Evolutionary conservation across 64 coral and sea anemone species (phyloP), one percentile per base, ranked within the genome.

Genomic region (Stichodactyla helianthus): DNA sequence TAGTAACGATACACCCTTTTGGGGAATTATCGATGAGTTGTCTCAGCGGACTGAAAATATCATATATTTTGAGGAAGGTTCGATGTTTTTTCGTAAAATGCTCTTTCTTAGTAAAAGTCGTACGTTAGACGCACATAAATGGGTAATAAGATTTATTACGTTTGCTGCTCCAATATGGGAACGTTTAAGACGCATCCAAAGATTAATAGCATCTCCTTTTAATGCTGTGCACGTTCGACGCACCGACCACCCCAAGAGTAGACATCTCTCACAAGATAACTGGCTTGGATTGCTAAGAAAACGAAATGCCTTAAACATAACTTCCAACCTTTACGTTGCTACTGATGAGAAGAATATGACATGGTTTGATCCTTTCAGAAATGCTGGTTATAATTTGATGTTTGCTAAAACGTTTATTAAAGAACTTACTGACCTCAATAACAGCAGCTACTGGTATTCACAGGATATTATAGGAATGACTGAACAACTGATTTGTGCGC

Each of bases 41-140:
- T 86, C 35, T 5, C 20, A 88, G 52, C 63, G 80, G 78, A 88
- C 89, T 11, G 90, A 95, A 71, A 88, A 91, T 51, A 59, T 99
- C 31, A 62, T 99, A 1, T 99, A 99, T 88, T 99, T 99, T 82
- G 85, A 92, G 18, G 91, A 95, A 60, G 97, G 93, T 54, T 99
- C 93, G 4, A 88, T 99, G 20, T 99, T 90, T 79, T 86, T 86
- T 10, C 86, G 93, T 17, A 51, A 86, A 79, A 79, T 99, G 79
- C 51, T 95, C 0, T 99, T 99, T 31, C 87, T 77, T 31, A 68
- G 90, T 55, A 87, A 89, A 59, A 59, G 90, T 59, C 82, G 85
- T 53, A 93, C 91, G 12, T 74, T 95, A 55, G 78, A 90, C 44
- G 86, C 90, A 25, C 97, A 99, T 77, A 86, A 74, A 44, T 92